These are phyloP conservation scores for Cyprinodon brontotheroides DNA, from an alignment of 2,113 vertebrate genomes.

Conservation along the genomic window DNA sequence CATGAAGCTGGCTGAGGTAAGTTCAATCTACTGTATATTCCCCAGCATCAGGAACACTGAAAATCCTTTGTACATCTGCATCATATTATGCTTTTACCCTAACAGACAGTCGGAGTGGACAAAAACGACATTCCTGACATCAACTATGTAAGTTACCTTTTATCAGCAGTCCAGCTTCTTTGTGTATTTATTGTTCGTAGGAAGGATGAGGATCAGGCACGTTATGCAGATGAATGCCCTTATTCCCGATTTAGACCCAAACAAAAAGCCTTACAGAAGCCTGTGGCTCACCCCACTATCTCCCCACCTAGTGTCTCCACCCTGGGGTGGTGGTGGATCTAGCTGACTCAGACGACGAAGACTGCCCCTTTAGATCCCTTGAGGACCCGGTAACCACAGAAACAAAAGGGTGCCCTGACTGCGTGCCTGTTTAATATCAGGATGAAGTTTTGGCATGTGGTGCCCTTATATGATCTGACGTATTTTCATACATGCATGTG, in stretches of 20 bases:
- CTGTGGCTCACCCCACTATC: constrained; percentile 51
- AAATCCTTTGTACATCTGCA: neutral
- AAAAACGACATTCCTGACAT: constrained; percentile 99
- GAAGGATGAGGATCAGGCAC: neutral
- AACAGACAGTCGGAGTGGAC: constrained; percentile 97
- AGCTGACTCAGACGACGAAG: constrained; percentile 81
- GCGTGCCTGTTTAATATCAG: constrained; percentile 65
- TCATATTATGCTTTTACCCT: constrained; percentile 8
- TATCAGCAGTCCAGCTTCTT: neutral
- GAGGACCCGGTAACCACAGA: constrained; percentile 80
- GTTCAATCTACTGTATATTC: neutral
- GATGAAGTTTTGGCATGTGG: constrained; percentile 63
- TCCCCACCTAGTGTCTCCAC: constrained; percentile 80
- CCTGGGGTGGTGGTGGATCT: constrained; percentile 81
- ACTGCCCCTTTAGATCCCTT: constrained; percentile 78
- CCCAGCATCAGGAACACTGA: neutral
- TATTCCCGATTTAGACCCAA: neutral
- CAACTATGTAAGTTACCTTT: constrained; percentile 88
- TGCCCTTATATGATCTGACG: constrained; percentile 22
- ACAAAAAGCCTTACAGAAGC: constrained; percentile 27
- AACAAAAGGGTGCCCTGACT: constrained; percentile 52
- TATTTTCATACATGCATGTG: constrained; percentile 20
- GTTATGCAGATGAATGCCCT: constrained; percentile 10
- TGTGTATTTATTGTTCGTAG: neutral
- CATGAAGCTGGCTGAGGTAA: constrained; percentile 97